Percentiles rank a stretch among this genome's conserved stretches.
Conservation (phyloP, 2,113 vertebrate genomes). For the Pimephales promelas region DNA sequence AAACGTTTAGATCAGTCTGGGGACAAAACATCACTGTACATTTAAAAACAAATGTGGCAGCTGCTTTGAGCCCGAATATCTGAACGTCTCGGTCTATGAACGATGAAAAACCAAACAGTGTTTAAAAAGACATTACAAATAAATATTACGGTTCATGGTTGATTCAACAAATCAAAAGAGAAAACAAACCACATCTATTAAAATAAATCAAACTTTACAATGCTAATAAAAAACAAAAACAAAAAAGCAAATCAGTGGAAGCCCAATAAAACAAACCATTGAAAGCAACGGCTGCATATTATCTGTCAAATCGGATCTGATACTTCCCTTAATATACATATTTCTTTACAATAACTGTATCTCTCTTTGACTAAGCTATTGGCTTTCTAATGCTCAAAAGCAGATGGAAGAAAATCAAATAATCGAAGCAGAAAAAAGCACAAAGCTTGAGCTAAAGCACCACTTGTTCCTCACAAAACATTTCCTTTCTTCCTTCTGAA, state of each 20-base stretch:
- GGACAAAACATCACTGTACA: constrained; percentile 56
- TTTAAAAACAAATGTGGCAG: constrained; percentile 60
- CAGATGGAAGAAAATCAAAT: background rate
- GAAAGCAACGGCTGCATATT: constrained; percentile 79
- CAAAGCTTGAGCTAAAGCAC: constrained; percentile 40
- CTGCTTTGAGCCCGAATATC: background rate
- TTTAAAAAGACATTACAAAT: constrained; percentile 78
- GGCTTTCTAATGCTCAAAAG: background rate
- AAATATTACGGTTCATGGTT: constrained; percentile 83
- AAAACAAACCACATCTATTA: constrained; percentile 56
- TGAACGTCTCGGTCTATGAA: background rate
- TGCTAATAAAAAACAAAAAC: constrained; percentile 75
- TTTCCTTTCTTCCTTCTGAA: constrained; percentile 2
- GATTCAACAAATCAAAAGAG: constrained; percentile 76
- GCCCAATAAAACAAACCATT: constrained; percentile 74
- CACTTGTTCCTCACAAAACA: constrained; percentile 12
- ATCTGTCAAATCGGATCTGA: constrained; percentile 59
- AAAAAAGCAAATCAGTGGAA: constrained; percentile 60
- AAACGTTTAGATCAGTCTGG: constrained; percentile 54
- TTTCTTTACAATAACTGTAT: constrained; percentile 6
- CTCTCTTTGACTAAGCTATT: constrained; percentile 24
- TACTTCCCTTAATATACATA: constrained; percentile 62
- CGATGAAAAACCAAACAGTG: background rate
- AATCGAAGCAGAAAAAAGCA: constrained; percentile 54
- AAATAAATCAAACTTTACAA: constrained; percentile 78